These are phyloP conservation scores for Aphelocoma coerulescens DNA, from an alignment of 2,113 vertebrate genomes.

Conservation along the genomic window DNA sequence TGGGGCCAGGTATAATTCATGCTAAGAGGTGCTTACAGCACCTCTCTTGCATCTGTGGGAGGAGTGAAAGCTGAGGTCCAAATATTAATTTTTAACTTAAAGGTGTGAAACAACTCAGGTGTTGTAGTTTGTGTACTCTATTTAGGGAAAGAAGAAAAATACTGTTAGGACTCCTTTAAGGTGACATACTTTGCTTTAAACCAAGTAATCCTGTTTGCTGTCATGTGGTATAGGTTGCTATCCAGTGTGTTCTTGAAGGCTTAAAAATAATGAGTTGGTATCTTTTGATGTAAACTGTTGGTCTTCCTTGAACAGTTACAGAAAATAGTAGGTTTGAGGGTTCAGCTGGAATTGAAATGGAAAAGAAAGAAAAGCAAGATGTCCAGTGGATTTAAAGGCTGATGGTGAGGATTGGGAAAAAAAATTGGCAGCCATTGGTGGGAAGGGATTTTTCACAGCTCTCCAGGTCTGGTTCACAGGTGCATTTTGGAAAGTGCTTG, in stretches of 20 bases:
- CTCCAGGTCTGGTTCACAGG: neutral
- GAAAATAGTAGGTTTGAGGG: neutral
- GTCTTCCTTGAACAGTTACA: neutral
- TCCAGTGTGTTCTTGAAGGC: neutral
- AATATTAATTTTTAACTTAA: neutral
- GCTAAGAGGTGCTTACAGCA: neutral
- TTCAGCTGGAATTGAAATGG: neutral
- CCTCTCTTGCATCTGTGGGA: neutral
- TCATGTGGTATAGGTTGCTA: neutral
- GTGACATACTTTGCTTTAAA: neutral
- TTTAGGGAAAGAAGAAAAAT: neutral
- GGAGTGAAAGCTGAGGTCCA: neutral
- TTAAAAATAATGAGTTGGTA: neutral
- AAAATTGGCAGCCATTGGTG: neutral
- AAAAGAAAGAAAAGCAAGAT: neutral
- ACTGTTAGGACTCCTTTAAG: neutral
- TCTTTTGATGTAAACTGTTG: neutral
- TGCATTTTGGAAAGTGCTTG: neutral
- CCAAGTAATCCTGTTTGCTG: neutral
- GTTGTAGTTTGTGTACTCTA: neutral
- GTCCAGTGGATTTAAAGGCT: neutral
- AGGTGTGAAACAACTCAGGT: neutral
- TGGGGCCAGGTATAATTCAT: accelerated
- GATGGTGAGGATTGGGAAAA: neutral
- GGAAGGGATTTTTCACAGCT: neutral